Percentiles rank a stretch among this genome's conserved stretches.
These are phyloP conservation scores for Nannoperca obscura DNA, from an alignment of 2,797 vertebrate species.

Conservation along the genomic window DNA sequence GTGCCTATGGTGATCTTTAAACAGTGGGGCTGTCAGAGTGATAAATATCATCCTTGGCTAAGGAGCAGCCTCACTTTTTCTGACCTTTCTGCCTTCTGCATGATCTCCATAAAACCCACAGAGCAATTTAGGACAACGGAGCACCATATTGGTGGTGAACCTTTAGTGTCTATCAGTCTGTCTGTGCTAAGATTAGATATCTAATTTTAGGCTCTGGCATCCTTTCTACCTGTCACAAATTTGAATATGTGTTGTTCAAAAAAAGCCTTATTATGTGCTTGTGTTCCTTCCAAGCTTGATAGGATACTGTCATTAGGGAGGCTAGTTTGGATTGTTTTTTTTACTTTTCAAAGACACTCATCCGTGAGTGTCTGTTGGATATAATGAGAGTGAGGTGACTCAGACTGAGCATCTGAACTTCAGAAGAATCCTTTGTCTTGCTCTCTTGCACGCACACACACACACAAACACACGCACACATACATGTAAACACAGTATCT, in stretches of 20 bases:
- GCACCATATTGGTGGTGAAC: slow-evolving; percentile 5
- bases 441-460: slow-evolving; percentile 1
- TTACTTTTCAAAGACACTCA: slow-evolving; percentile 43
- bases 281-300: slow-evolving; percentile 10
- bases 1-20: slow-evolving; percentile 41
- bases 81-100: slow-evolving; percentile 52
- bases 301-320: slow-evolving; percentile 16
- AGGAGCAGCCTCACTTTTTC: slow-evolving; percentile 30
- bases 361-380: slow-evolving; percentile 31
- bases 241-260: slow-evolving; percentile 21
- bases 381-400: slow-evolving; percentile 31
- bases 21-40: slow-evolving; percentile 43
- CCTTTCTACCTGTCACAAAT: slow-evolving; percentile 29
- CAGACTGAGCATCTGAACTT: slow-evolving; percentile 26
- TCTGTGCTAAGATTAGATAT: slow-evolving; percentile 47
- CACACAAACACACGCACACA: slow-evolving; percentile 3
- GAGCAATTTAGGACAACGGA: slow-evolving; percentile 23
- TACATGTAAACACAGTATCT: neutral
- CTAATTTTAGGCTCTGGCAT: slow-evolving; percentile 46
- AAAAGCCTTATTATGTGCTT: slow-evolving; percentile 11
- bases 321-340: slow-evolving; percentile 2
- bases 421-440: slow-evolving; percentile 30
- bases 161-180: slow-evolving; percentile 10
- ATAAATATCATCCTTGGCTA: slow-evolving; percentile 47
- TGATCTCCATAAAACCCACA: slow-evolving; percentile 33